These are phyloP conservation scores for Orchesella cincta DNA, from an alignment of 1,140 invertebrate species.

Conservation along the genomic window DNA sequence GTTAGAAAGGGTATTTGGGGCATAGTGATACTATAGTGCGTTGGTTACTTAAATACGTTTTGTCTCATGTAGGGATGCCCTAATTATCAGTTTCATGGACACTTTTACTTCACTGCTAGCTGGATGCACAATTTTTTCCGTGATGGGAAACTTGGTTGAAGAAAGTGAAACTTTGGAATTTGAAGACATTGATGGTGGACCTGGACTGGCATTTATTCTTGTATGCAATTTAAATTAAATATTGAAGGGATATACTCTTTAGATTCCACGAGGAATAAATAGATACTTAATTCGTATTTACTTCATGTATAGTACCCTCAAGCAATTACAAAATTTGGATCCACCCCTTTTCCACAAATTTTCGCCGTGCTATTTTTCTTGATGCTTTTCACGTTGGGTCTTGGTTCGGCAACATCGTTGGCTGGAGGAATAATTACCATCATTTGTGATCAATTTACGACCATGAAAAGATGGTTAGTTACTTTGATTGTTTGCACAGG, in stretches of 20 bases:
- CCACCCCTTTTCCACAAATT: slow-evolving; percentile 69
- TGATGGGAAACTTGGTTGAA: slow-evolving; percentile 56
- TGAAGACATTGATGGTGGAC: slow-evolving; percentile 58
- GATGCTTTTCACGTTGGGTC: slow-evolving; percentile 78
- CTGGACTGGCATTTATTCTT: slow-evolving; percentile 73
- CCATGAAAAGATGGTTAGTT: slow-evolving; percentile 64
- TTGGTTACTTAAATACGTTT: background rate
- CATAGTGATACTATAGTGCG: background rate
- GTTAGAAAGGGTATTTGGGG: no score
- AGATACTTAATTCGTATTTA: background rate
- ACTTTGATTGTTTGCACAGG: slow-evolving; percentile 59
- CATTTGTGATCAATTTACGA: slow-evolving; percentile 70
- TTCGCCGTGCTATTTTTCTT: slow-evolving; percentile 87
- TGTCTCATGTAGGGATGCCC: slow-evolving; percentile 55
- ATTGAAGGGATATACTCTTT: background rate
- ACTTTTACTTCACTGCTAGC: slow-evolving; percentile 61
- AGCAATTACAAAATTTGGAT: slow-evolving; percentile 83
- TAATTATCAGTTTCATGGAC: slow-evolving; percentile 60
- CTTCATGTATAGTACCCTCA: slow-evolving; percentile 68
- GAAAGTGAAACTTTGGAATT: slow-evolving; percentile 45
- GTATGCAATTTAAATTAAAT: background rate
- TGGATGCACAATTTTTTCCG: slow-evolving; percentile 60
- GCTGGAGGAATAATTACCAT: slow-evolving; percentile 68
- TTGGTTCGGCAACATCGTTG: slow-evolving; percentile 63
- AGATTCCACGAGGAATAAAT: background rate